Conservation (phyloP, 2,113 vertebrate genomes). For the Chaetops frenatus region DNA sequence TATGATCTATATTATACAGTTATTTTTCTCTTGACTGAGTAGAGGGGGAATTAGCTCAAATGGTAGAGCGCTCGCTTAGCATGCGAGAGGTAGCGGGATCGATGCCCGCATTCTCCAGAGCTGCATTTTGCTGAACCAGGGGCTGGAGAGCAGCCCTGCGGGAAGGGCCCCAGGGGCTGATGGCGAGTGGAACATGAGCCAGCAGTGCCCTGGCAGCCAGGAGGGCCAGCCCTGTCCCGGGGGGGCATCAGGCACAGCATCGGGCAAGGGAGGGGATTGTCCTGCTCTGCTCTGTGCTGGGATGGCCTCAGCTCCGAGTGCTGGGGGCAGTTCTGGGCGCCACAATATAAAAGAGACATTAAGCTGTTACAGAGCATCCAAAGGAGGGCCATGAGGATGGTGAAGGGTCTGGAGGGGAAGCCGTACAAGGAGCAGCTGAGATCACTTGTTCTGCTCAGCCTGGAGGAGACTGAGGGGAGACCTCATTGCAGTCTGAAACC, state of each 20-base stretch:
- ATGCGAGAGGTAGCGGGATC: conserved; percentile 71
- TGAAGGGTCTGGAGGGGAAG: neutral
- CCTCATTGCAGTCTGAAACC: neutral
- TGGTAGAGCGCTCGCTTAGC: conserved; percentile 72
- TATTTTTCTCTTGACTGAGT: neutral
- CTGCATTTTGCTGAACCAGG: neutral
- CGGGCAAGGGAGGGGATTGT: neutral
- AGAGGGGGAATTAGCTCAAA: conserved; percentile 70
- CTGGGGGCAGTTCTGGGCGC: neutral
- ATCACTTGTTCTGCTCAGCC: neutral
- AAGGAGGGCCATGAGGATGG: rapidly evolving
- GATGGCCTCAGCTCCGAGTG: rapidly evolving
- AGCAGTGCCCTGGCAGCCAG: neutral
- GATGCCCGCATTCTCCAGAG: conserved; percentile 70
- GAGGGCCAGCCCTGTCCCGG: neutral
- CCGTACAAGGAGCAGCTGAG: neutral
- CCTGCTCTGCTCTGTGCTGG: neutral
- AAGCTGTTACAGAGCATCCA: neutral
- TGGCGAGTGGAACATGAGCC: rapidly evolving
- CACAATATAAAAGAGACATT: neutral
- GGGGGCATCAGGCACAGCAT: neutral
- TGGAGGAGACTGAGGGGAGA: neutral
- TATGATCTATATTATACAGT: neutral
- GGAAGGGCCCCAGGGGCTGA: rapidly evolving
- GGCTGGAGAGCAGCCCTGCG: neutral